phyloP scores from a whole-genome alignment of 30 jellyfish, hydroid and myxozoan genomes.

The Aurelia aurita complex sp. Pacific region DNA sequence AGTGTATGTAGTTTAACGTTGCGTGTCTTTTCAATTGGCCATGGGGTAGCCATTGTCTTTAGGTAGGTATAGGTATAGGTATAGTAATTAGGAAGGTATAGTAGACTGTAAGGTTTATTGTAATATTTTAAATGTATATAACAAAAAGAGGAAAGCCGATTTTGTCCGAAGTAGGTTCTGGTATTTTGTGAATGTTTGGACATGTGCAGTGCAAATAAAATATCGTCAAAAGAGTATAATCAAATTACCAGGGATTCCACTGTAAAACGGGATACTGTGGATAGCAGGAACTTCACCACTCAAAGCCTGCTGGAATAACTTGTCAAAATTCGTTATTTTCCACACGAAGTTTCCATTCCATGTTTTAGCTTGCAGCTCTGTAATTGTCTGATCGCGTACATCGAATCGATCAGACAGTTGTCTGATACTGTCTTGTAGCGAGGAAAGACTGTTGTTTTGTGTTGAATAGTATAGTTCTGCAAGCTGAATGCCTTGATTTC shows the following conservation, averaged over 20 bases:
- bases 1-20: too few species aligned
- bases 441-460: background rate
- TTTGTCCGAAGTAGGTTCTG: too few species aligned
- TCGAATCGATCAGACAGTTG: constrained; percentile 39
- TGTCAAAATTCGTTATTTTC: constrained; percentile 76
- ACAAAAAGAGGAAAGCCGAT: too few species aligned
- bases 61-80: too few species aligned
- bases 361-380: constrained; percentile 74
- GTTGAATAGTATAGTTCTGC: constrained; percentile 47
- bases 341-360: constrained; percentile 90
- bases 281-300: constrained; percentile 86
- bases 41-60: too few species aligned
- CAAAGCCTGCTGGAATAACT: constrained; percentile 66
- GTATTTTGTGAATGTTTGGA: too few species aligned
- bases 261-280: constrained; percentile 88
- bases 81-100: too few species aligned
- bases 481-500: constrained; percentile 53
- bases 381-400: constrained; percentile 32
- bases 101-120: too few species aligned
- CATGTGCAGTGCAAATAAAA: too few species aligned
- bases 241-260: constrained; percentile 84
- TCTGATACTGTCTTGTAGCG: constrained; percentile 7
- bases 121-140: too few species aligned
- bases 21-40: too few species aligned
- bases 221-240: too few species aligned